Conservation (phyloP, 2,113 vertebrate genomes). For the Falcunculus frontatus region DNA sequence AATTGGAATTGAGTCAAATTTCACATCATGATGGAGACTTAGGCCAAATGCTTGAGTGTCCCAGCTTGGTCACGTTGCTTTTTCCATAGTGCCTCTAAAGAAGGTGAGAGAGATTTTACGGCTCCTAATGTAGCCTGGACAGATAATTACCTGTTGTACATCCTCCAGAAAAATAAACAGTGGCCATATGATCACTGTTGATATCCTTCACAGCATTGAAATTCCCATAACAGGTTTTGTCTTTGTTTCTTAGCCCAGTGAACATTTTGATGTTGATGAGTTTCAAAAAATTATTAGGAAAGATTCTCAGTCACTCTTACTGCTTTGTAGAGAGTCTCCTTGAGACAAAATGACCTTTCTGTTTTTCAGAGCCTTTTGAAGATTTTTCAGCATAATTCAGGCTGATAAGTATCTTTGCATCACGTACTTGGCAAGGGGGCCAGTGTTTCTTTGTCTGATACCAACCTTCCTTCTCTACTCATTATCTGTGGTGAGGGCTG, state of each 20-base stretch:
- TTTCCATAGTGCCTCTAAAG: background rate
- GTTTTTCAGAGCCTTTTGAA: constrained; percentile 32
- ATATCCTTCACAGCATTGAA: background rate
- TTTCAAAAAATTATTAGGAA: background rate
- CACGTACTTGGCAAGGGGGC: background rate
- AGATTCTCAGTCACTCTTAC: background rate
- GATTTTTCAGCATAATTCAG: constrained; percentile 24
- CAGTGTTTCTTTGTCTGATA: constrained; percentile 41
- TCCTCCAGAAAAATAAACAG: background rate
- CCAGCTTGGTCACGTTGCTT: background rate
- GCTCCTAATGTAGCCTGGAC: background rate
- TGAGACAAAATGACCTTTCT: constrained; percentile 54
- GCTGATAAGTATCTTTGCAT: constrained; percentile 36
- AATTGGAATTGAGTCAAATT: background rate
- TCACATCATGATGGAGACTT: background rate
- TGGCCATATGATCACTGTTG: background rate
- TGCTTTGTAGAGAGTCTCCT: background rate
- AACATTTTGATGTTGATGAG: background rate
- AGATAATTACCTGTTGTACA: background rate
- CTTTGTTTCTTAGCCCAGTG: background rate
- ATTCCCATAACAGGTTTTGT: background rate
- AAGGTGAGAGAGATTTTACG: background rate
- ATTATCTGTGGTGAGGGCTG: constrained; percentile 40
- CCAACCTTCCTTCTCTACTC: constrained; percentile 10
- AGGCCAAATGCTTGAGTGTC: background rate